Evolutionary conservation across 1,140 invertebrate genomes (phyloP), one percentile per base, ranked within the genome.

Genomic region (Conus betulinus): DNA sequence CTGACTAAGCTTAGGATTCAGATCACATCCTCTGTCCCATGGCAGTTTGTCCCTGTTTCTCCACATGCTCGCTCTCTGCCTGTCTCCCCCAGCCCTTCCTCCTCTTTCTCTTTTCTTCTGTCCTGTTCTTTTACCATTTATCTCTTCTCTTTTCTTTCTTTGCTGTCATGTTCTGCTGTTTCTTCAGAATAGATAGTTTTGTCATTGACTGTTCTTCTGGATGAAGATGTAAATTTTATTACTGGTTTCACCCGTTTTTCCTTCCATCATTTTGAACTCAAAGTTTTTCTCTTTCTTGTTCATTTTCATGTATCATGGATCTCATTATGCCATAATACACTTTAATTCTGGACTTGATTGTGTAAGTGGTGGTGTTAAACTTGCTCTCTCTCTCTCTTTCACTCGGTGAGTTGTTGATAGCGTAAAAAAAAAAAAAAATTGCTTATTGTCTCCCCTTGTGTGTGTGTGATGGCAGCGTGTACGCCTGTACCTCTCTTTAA

Each of bases 141-240:
- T 25, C 39, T 78, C 27, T 78, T 15, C 39, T 78, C 25, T 39
- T 81, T 52, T 81, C 23, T 53, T 55, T 20, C 20, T 53, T 55
- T 81, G n/a, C 25, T 39, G 25, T 25, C 25, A 8, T 25, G 20
- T 20, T 51, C 27, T 17, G 17, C 52, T 57, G 13, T 83, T 83
- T 23, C 20, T 25, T 55, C 52, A 15, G 23, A 13, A 83, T n/a
- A 63, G 78, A 10, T 79, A 52, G 51, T 51, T 51, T 79, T 85
- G 23, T 85, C 84, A 85, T 85, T 60, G 39, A 20, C n/a, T 67
- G 13, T 85, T 20, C 81, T 85, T 85, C 88, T 84, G 52, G 78
- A 85, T 85, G 74, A 83, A 89, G 88, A 89, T 89, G 88, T 89
- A 89, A 78, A 89, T 89, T 89, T 89, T 89, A 86, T 86, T 89